Evolutionary conservation across 1,140 invertebrate genomes (phyloP), one percentile per base, ranked within the genome.

Genomic region (Dreissena polymorpha): DNA sequence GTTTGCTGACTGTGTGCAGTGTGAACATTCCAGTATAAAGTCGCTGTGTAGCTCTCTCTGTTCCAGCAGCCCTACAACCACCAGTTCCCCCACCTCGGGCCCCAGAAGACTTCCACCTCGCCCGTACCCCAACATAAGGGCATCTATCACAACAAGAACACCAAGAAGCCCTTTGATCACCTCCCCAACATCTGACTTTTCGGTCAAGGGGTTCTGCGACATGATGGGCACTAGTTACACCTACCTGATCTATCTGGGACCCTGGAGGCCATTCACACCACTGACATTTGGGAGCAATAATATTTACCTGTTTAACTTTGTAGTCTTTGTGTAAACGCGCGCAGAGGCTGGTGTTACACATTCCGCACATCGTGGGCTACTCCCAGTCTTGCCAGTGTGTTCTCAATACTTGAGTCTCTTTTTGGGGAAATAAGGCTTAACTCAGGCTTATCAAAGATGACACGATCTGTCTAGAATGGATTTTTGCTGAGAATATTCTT

Each of bases 111-210:
- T 18, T 85, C 87, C 87, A 88, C 89, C 86, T 88, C 90, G 64
- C 88, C 90, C 6, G 85, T 86, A n/a, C 88, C 86, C 55, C 86
- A 83, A 74, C 83, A 78, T 55, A 87, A 90, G 83, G 85, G 50
- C 25, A 57, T 53, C 65, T 64, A 23, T 25, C 74, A 71, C 65
- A 81, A 86, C 64, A 80, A 83, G 29, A 82, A 86, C 80, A 50
- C 57, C 50, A 77, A 78, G 23, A 51, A 23, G 70, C 75, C 79
- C 69, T 73, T 72, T 51, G 86, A 88, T 69, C 85, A 88, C 81
- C 86, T 92, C 51, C 91, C 91, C 8, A 92, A 91, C 88, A 92
- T 92, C 84, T 92, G 91, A 92, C 91, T 91, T 70, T 90, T 91
- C 74, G 91, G 91, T 86, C 91, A 92, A 91, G 91, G 91, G 91